Evolutionary conservation across 2,113 vertebrate species (phyloP).

Genomic region (Petrocephalus microphthalmus): DNA sequence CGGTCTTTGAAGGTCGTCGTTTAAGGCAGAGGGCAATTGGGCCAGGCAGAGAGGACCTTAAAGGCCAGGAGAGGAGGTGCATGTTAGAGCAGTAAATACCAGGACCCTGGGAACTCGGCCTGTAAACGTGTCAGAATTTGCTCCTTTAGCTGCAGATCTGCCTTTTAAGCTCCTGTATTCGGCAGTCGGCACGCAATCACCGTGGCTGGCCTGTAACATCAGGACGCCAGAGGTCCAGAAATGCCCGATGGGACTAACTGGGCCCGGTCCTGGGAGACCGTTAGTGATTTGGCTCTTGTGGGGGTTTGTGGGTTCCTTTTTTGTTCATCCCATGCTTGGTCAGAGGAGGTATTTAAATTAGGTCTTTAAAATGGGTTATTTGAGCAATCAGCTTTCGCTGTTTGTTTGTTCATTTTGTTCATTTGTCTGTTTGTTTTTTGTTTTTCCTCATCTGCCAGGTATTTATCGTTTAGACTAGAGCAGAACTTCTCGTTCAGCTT

Average conservation of each 20-base stretch:
- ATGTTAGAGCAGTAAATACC: conserved; percentile 56
- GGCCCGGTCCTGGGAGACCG: background rate
- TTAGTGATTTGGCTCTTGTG: background rate
- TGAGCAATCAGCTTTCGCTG: background rate
- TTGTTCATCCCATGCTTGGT: background rate
- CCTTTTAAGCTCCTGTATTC: conserved; percentile 29
- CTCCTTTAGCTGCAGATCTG: conserved; percentile 37
- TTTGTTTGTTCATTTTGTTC: background rate
- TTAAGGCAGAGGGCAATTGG: background rate
- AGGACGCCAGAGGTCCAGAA: background rate
- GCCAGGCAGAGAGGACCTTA: background rate
- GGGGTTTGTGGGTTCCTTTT: background rate
- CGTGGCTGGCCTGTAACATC: no score
- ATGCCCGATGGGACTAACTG: background rate
- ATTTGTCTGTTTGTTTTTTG: background rate
- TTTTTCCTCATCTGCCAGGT: background rate
- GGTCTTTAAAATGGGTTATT: background rate
- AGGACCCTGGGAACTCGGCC: conserved; percentile 49
- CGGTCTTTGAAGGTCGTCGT: background rate
- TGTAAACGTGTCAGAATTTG: conserved; percentile 62
- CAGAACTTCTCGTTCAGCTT: background rate
- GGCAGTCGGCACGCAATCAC: background rate
- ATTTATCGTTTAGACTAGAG: background rate
- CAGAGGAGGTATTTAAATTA: background rate
- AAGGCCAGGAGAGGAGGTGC: conserved; percentile 39